phyloP scores from a whole-genome alignment of 2,113 vertebrate species.

The Mesembrinibis cayennensis region DNA sequence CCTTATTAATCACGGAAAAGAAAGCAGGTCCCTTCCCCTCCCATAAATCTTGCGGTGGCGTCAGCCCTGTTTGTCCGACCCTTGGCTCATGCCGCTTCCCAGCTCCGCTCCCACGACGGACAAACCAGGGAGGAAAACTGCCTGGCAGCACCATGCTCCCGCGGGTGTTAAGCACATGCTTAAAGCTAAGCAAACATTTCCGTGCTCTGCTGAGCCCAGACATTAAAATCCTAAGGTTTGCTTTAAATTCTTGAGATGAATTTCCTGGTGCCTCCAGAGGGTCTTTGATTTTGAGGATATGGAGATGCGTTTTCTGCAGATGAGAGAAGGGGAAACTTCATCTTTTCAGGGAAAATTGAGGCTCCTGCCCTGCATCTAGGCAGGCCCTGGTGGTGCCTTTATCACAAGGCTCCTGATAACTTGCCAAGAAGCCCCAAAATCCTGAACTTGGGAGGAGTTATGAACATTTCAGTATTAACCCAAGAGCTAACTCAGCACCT shows the following conservation, averaged over 20 bases:
- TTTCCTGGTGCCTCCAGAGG: neutral
- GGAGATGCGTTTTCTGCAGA: neutral
- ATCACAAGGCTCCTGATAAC: neutral
- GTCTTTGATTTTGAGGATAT: neutral
- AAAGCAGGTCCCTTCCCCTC: neutral
- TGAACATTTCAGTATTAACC: neutral
- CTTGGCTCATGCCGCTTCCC: neutral
- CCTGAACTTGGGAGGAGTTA: neutral
- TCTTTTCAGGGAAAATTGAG: neutral
- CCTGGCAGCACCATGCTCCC: neutral
- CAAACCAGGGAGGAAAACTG: neutral
- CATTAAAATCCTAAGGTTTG: neutral
- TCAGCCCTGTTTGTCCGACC: neutral
- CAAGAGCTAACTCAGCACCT: neutral
- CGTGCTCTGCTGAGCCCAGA: neutral
- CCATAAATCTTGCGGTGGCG: neutral
- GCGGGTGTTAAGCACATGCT: neutral
- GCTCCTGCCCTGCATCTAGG: neutral
- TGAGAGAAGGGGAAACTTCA: neutral
- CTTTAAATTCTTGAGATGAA: neutral
- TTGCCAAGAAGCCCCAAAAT: neutral
- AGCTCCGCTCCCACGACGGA: neutral
- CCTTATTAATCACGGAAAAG: slow-evolving; percentile 5
- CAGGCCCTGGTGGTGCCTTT: neutral
- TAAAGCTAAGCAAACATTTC: neutral